phyloP scores from a whole-genome alignment of 2,888 invertebrate species.

The Epinotia demarniana region DNA sequence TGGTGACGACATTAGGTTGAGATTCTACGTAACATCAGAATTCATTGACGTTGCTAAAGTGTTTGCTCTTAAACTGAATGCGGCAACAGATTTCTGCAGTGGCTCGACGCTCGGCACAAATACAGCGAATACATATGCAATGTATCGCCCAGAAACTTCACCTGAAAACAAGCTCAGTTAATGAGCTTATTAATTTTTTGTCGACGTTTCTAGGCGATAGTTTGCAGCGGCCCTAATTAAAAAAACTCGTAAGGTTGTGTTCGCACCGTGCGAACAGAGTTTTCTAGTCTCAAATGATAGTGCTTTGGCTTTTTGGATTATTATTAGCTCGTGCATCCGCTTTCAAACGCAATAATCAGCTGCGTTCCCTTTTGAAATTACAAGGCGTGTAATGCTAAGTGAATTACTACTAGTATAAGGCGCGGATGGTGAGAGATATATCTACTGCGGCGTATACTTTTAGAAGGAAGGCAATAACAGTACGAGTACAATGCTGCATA shows the following conservation, averaged over 20 bases:
- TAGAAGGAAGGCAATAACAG: conserved; percentile 9
- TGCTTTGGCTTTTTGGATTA: conserved; percentile 35
- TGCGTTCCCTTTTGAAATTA: conserved; percentile 34
- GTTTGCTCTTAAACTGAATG: background rate
- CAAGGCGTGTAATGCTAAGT: conserved; percentile 38
- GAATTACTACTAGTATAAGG: conserved; percentile 33
- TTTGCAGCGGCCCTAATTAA: conserved; percentile 5
- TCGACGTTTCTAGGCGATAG: background rate
- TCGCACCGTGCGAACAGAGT: conserved; percentile 28
- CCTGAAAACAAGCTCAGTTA: background rate
- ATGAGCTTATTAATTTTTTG: background rate
- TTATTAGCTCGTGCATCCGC: conserved; percentile 42
- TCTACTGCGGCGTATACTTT: background rate
- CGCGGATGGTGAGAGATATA: conserved; percentile 30
- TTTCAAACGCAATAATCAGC: conserved; percentile 38
- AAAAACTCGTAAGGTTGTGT: conserved; percentile 6
- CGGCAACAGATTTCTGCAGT: background rate
- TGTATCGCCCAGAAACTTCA: background rate
- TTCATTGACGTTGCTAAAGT: background rate
- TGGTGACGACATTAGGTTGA: background rate
- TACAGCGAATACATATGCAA: background rate
- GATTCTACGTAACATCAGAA: background rate
- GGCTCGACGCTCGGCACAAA: background rate
- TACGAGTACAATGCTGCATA: background rate
- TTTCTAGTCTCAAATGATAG: conserved; percentile 41